Conservation (phyloP, 2,797 vertebrate genomes). For the Premnoplex brunnescens region DNA sequence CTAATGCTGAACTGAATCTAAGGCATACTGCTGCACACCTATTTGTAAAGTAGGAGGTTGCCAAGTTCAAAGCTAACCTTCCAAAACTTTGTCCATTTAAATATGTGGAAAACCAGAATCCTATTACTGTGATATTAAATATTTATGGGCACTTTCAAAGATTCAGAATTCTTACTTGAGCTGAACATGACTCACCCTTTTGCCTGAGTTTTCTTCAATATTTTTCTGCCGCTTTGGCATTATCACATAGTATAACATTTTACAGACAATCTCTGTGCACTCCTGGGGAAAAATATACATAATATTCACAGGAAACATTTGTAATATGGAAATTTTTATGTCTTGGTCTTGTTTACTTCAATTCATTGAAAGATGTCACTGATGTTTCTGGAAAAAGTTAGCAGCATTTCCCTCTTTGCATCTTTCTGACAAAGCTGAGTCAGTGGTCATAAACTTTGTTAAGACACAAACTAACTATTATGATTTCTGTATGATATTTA, state of each 20-base stretch:
- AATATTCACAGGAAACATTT: background rate
- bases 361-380: background rate
- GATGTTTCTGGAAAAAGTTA: background rate
- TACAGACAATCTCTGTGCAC: background rate
- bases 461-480: background rate
- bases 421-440: background rate
- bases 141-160: constrained; percentile 33
- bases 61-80: background rate
- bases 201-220: background rate
- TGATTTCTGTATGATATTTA: background rate
- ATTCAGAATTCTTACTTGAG: background rate
- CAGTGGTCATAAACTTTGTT: background rate
- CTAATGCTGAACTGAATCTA: background rate
- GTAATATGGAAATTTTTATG: background rate
- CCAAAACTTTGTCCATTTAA: background rate
- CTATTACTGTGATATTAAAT: constrained; percentile 21
- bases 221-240: background rate
- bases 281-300: background rate
- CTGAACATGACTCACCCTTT: background rate
- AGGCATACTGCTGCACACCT: background rate
- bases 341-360: background rate
- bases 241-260: background rate
- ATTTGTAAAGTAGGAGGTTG: background rate
- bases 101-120: background rate
- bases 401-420: background rate